These are phyloP conservation scores for Colaptes auratus DNA, from an alignment of 2,113 vertebrate genomes.

Conservation along the genomic window DNA sequence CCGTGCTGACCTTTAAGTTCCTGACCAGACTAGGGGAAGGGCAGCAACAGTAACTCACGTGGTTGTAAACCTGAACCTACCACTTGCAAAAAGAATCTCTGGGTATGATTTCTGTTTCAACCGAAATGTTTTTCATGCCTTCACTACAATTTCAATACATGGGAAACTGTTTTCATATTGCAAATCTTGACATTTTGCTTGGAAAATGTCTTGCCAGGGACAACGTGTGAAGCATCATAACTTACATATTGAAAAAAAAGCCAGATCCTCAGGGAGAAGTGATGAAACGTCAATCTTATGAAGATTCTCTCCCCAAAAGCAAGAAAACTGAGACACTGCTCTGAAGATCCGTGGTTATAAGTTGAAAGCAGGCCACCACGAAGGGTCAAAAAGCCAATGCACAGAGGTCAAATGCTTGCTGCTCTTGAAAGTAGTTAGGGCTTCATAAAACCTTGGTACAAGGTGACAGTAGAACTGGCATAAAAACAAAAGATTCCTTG, in stretches of 20 bases:
- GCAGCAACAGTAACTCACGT: background rate
- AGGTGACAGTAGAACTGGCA: background rate
- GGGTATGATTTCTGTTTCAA: background rate
- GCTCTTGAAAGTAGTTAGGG: background rate
- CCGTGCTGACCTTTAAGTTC: background rate
- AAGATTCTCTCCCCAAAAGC: background rate
- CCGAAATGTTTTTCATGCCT: background rate
- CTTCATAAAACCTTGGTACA: background rate
- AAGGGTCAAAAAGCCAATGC: background rate
- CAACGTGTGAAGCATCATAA: background rate
- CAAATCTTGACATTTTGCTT: conserved; percentile 34
- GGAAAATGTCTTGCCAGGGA: background rate
- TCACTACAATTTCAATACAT: background rate
- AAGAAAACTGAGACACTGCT: background rate
- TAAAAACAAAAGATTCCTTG: background rate
- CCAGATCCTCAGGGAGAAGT: background rate
- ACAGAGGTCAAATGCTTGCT: background rate
- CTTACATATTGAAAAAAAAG: background rate
- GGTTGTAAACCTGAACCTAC: background rate
- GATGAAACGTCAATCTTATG: background rate
- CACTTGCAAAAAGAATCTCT: background rate
- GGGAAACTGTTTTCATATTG: background rate
- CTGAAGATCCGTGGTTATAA: background rate
- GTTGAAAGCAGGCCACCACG: conserved; percentile 1
- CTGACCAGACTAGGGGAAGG: background rate